Percentiles rank a stretch among this genome's conserved stretches.
Evolutionary conservation across 2,113 vertebrate species (phyloP).

Genomic region (Vulpes vulpes): DNA sequence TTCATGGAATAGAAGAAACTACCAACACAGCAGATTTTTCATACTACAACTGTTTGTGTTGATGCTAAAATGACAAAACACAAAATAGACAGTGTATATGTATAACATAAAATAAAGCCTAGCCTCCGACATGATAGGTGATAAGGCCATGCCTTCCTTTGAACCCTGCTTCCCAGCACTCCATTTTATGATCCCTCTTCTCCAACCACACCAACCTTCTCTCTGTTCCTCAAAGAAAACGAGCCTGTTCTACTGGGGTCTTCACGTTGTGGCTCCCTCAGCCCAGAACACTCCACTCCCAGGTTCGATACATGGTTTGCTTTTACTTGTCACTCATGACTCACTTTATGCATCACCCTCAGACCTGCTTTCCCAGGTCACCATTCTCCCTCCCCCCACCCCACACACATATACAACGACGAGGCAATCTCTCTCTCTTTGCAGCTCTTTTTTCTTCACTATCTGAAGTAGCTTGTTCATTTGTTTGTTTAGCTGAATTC

Average conservation of each 20-base stretch:
- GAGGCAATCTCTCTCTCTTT: neutral
- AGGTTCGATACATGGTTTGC: neutral
- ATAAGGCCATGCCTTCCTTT: neutral
- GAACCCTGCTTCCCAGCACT: neutral
- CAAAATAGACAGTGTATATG: neutral
- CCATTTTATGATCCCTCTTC: too few relatives aligned
- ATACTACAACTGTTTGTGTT: neutral
- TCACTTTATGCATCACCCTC: neutral
- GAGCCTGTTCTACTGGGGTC: neutral
- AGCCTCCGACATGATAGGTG: neutral
- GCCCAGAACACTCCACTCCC: neutral
- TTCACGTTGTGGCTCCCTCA: neutral
- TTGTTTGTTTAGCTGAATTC: neutral
- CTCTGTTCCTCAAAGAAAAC: neutral
- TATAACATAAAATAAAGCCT: neutral
- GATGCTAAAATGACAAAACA: neutral
- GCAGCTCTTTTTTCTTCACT: neutral
- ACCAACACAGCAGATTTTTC: neutral
- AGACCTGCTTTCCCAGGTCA: neutral
- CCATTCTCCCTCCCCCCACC: neutral
- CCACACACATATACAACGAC: too few relatives aligned
- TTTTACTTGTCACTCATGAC: conserved; percentile 1
- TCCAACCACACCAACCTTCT: neutral
- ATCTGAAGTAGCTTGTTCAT: neutral
- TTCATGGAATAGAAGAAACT: neutral